Percentiles rank a stretch among this genome's conserved stretches.
These are phyloP conservation scores for Melanotaenia duboulayi DNA, from an alignment of 2,113 vertebrate species.

Conservation along the genomic window DNA sequence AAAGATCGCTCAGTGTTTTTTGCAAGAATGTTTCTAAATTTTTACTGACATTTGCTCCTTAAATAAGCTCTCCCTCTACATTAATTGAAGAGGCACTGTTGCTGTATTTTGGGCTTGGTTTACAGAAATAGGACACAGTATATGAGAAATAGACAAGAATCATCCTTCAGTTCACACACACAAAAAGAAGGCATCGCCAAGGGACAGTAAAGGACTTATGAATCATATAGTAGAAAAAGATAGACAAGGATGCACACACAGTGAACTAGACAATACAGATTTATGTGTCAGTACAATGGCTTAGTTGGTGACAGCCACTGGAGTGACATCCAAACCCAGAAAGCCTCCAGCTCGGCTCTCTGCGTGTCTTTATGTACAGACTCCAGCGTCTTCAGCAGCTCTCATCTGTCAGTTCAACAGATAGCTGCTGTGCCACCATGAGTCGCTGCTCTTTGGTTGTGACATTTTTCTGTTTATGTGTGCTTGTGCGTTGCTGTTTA, in stretches of 20 bases:
- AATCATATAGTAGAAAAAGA: conserved; percentile 14
- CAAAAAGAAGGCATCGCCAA: background rate
- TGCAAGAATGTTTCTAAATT: no score
- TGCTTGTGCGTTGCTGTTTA: conserved; percentile 20
- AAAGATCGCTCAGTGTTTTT: no score
- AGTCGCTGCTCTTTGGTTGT: conserved; percentile 59
- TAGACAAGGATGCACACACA: conserved; percentile 9
- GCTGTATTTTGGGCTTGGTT: background rate
- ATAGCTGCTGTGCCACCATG: conserved; percentile 45
- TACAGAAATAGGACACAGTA: no score
- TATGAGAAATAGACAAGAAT: conserved; percentile 4
- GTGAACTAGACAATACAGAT: conserved; percentile 54
- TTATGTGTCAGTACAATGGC: conserved; percentile 56
- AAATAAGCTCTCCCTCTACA: no score
- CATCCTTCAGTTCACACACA: conserved; percentile 12
- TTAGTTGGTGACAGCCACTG: conserved; percentile 65
- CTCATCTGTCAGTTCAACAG: conserved; percentile 66
- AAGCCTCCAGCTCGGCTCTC: conserved; percentile 58
- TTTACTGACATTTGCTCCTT: no score
- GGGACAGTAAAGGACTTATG: background rate
- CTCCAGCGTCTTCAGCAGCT: conserved; percentile 58
- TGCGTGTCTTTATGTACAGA: conserved; percentile 44
- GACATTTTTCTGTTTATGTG: conserved; percentile 27
- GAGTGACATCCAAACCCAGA: conserved; percentile 60
- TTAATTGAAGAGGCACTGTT: background rate